Evolutionary conservation across 2,797 vertebrate species (phyloP), one percentile per base, ranked within the genome.

Genomic region (Babyrousa celebensis): DNA sequence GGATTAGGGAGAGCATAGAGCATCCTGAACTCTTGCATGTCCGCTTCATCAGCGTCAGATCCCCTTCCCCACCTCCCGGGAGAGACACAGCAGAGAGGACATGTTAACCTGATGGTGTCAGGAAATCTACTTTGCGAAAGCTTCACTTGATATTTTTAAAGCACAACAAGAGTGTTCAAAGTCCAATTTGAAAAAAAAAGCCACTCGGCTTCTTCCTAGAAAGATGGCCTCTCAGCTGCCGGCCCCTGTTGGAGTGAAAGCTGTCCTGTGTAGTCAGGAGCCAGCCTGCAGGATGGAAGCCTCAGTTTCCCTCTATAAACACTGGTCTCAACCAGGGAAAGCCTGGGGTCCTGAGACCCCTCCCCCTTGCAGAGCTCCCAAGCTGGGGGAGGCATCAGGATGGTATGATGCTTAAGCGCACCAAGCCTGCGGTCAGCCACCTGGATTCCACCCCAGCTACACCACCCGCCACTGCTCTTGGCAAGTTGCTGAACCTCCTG

Each of bases 111-210:
- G 71, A 36, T 18, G 3, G 1, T 14, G 36, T 60, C 58, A 95
- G 77, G 74, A 56, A 72, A 62, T 36, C 65, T 21, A 21, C 85
- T 85, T 43, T 68, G n/a, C 85, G 74, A 95, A 96, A 94, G 72
- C 67, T 65, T 77, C 27, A 14, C 72, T 80, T 80, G 94, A 68
- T 12, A 25, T 95, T 89, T 89, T 75, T 86, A 96, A 95, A 90
- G 52, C 89, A 79, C 92, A 67, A 23, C 21, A 15, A 74, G 77
- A 94, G 88, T 71, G 58, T 88, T 82, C 17, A 96, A 95, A 96
- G 68, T 85, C 85, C 78, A 78, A 90, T 95, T 97, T 40, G 43
- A 48, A 36, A 80, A 93, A 92, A 90, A 86, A 93, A 85, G 48
- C 5, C 5, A 95, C 60, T 48, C 60, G 80, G 21, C 43, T 67